Conservation (phyloP, 2,113 vertebrate genomes). For the Eublepharis macularius region DNA sequence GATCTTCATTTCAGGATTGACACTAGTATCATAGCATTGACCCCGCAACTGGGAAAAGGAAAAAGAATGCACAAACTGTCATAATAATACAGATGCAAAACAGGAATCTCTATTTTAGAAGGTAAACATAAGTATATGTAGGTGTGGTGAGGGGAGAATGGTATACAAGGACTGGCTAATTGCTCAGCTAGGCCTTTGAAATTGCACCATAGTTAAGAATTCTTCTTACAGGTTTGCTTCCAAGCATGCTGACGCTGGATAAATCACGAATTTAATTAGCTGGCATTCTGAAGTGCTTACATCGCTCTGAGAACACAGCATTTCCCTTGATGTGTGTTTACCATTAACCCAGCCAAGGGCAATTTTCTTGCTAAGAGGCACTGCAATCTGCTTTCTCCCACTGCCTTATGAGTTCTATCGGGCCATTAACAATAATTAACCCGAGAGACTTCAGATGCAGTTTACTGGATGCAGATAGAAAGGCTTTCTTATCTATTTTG, state of each 20-base stretch:
- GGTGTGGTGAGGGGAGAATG: too few species aligned
- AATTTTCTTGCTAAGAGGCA: background rate
- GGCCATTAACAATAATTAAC: background rate
- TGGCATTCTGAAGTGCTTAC: background rate
- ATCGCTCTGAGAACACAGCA: background rate
- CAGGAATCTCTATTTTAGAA: background rate
- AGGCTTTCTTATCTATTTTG: background rate
- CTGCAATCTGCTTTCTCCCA: background rate
- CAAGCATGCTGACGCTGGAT: background rate
- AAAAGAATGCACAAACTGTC: background rate
- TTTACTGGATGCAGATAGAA: background rate
- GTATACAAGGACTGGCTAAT: background rate
- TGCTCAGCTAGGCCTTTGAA: background rate
- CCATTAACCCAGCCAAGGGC: background rate
- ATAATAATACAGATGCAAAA: background rate
- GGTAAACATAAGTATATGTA: background rate
- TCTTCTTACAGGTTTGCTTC: background rate
- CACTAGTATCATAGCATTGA: slow-evolving; percentile 77
- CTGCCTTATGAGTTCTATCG: background rate
- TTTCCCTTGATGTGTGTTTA: background rate
- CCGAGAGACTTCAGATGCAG: background rate
- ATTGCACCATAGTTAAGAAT: background rate
- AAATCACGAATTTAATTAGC: background rate
- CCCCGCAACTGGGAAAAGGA: slow-evolving; percentile 79
- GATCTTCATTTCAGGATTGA: slow-evolving; percentile 70